These are phyloP conservation scores for Neolamprologus variostigma DNA, from an alignment of 2,113 vertebrate species.

Conservation along the genomic window DNA sequence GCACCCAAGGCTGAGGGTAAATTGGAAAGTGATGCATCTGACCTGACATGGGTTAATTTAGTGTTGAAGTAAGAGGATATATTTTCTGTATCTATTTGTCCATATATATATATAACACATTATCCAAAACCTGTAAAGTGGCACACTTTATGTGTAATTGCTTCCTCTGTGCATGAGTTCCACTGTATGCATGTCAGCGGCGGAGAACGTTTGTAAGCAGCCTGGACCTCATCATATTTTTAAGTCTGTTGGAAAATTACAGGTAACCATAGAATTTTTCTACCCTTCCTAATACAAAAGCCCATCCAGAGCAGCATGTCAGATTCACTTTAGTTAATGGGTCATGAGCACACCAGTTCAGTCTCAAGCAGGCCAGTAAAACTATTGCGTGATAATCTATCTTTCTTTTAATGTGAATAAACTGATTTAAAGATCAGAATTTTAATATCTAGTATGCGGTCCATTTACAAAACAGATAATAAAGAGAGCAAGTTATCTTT, in stretches of 20 bases:
- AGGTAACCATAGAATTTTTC: background rate
- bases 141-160: background rate
- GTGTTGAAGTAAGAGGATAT: background rate
- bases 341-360: background rate
- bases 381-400: background rate
- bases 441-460: background rate
- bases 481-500: background rate
- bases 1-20: background rate
- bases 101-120: background rate
- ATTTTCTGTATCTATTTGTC: background rate
- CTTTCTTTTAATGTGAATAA: background rate
- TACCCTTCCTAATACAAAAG: background rate
- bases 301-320: background rate
- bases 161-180: background rate
- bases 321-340: background rate
- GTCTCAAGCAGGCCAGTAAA: background rate
- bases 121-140: background rate
- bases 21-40: background rate
- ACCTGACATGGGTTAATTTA: background rate
- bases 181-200: background rate
- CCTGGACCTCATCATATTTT: background rate
- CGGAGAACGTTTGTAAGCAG: background rate
- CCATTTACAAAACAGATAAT: background rate
- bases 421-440: background rate
- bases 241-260: background rate